Evolutionary conservation across 2,888 invertebrate species (phyloP).

Genomic region (Nephrotoma appendiculata): DNA sequence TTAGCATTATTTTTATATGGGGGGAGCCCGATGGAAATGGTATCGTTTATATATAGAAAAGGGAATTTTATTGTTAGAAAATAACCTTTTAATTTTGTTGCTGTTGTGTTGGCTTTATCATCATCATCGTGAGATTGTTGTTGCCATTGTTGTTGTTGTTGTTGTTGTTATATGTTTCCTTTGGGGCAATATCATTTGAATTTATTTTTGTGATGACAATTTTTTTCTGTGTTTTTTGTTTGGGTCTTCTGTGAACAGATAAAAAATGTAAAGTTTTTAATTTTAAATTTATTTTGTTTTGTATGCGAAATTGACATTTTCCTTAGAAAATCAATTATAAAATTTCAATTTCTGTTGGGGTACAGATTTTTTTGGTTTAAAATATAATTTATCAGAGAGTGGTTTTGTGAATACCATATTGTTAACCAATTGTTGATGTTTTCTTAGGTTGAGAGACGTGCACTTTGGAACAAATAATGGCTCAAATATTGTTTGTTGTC

Average conservation of each 20-base stretch:
- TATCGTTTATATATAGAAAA: background rate
- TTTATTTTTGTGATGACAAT: background rate
- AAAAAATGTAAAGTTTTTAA: background rate
- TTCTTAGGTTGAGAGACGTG: too few species aligned
- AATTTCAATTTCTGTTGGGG: too few species aligned
- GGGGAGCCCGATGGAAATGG: background rate
- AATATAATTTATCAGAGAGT: too few species aligned
- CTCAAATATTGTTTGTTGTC: too few species aligned
- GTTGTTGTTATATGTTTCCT: background rate
- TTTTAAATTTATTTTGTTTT: background rate
- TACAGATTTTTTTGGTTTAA: too few species aligned
- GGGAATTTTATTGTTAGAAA: background rate
- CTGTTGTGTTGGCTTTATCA: background rate
- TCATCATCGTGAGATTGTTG: background rate
- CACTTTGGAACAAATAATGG: too few species aligned
- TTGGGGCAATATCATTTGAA: background rate
- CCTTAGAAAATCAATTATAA: background rate
- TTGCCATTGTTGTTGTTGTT: background rate
- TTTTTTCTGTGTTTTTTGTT: background rate
- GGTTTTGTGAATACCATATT: too few species aligned
- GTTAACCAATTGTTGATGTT: too few species aligned
- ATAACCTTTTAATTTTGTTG: background rate
- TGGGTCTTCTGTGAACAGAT: background rate
- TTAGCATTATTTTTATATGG: background rate
- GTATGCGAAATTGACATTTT: background rate